Evolutionary conservation across 2,113 vertebrate genomes (phyloP).

Genomic region (Pipa parva): DNA sequence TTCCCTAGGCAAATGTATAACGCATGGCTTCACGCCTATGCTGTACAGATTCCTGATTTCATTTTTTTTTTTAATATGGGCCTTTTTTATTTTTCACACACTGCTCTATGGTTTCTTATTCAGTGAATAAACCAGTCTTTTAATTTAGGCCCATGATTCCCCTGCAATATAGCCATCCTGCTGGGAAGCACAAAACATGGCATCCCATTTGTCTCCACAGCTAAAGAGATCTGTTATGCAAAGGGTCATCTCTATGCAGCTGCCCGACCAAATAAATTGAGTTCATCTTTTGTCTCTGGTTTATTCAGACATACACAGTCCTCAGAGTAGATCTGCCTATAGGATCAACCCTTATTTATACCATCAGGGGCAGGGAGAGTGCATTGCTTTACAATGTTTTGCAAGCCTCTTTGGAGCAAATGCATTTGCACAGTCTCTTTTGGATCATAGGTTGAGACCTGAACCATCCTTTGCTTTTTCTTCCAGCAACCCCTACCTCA

Average conservation of each 20-base stretch:
- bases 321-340: too few species aligned
- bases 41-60: constrained; percentile 4
- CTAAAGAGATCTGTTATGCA: constrained; percentile 22
- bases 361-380: too few species aligned
- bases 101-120: constrained; percentile 14
- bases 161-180: neutral
- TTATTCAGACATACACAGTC: neutral
- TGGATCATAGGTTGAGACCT: neutral
- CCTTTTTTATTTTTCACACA: neutral
- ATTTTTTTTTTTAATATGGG: constrained; percentile 10
- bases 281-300: constrained; percentile 2
- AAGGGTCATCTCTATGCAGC: constrained; percentile 2
- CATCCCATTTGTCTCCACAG: neutral
- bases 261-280: constrained; percentile 14
- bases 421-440: too few species aligned
- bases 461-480: neutral
- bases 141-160: neutral
- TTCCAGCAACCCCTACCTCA: neutral
- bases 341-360: too few species aligned
- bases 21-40: constrained; percentile 4
- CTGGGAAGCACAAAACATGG: constrained; percentile 8
- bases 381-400: neutral
- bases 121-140: neutral
- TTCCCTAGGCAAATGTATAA: constrained; percentile 24
- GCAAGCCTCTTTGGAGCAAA: neutral